These are phyloP conservation scores for Synodontis membranacea DNA, from an alignment of 2,113 vertebrate species.

Conservation along the genomic window DNA sequence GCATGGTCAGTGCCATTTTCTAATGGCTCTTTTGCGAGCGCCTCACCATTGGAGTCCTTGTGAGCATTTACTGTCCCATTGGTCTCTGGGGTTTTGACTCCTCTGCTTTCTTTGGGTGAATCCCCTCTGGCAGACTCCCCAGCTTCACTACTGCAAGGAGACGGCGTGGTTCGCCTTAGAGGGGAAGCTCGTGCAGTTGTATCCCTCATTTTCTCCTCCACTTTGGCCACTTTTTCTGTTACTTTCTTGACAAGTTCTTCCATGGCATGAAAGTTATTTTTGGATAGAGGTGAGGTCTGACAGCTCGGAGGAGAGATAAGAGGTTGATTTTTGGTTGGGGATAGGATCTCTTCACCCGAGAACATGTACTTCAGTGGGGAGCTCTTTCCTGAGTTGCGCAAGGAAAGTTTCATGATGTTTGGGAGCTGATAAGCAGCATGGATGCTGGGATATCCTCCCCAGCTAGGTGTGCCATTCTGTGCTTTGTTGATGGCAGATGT, in stretches of 20 bases:
- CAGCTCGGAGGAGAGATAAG: conserved; percentile 85
- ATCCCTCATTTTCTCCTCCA: conserved; percentile 93
- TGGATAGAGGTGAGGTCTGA: conserved; percentile 91
- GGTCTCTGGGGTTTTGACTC: conserved; percentile 82
- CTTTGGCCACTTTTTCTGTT: conserved; percentile 96
- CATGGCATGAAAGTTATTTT: conserved; percentile 98
- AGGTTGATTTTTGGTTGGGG: conserved; percentile 85
- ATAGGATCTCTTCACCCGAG: conserved; percentile 81
- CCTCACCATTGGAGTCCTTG: conserved; percentile 80
- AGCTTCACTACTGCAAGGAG: conserved; percentile 87
- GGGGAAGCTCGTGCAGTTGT: conserved; percentile 81
- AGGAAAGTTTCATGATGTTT: conserved; percentile 96
- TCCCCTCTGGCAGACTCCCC: conserved; percentile 82
- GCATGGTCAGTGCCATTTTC: conserved; percentile 86
- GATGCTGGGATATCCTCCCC: conserved; percentile 98
- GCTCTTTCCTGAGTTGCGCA: conserved; percentile 87
- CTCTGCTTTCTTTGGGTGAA: conserved; percentile 75
- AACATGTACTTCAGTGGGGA: conserved; percentile 88
- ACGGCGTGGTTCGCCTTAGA: conserved; percentile 82
- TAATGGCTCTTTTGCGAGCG: conserved; percentile 73
- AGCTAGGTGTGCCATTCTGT: conserved; percentile 96
- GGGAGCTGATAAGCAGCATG: conserved; percentile 98
- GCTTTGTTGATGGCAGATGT: conserved; percentile 98
- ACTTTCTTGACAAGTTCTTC: conserved; percentile 97
- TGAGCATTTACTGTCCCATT: conserved; percentile 68